A percentile compares a stretch with the other conserved stretches of the same genome.
These are phyloP conservation scores for Calameuta idolon DNA, from an alignment of 2,888 invertebrate species.

Conservation along the genomic window DNA sequence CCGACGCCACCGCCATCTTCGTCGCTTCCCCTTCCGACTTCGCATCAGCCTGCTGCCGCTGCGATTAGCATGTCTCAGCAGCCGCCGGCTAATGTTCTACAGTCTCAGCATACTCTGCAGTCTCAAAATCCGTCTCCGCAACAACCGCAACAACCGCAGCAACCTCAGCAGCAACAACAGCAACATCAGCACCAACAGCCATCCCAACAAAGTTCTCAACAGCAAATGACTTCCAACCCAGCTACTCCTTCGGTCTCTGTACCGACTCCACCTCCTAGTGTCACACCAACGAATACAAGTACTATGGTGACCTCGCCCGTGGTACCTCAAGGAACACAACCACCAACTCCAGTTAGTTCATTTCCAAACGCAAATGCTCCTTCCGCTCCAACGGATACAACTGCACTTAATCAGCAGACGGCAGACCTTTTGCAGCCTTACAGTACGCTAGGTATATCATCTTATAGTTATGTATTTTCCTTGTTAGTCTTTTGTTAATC, in stretches of 20 bases:
- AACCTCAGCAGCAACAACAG: background rate
- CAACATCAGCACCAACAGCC: no score
- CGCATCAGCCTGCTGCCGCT: background rate
- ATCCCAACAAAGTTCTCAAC: conserved; percentile 15
- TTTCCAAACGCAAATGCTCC: conserved; percentile 56
- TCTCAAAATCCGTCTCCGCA: background rate
- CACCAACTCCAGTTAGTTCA: conserved; percentile 54
- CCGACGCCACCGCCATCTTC: conserved; percentile 61
- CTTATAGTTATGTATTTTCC: background rate
- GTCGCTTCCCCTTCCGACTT: conserved; percentile 15
- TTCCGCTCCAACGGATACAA: conserved; percentile 45
- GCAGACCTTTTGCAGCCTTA: conserved; percentile 61
- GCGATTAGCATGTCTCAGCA: background rate
- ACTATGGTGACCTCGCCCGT: conserved; percentile 57
- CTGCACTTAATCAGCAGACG: conserved; percentile 51
- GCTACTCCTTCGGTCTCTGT: conserved; percentile 55
- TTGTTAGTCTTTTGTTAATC: background rate
- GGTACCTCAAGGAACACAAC: conserved; percentile 52
- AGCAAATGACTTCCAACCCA: conserved; percentile 48
- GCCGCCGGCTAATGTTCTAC: background rate
- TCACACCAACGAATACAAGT: conserved; percentile 58
- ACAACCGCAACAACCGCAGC: background rate
- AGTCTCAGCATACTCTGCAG: background rate
- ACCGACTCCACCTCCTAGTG: conserved; percentile 60
- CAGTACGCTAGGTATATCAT: conserved; percentile 58